Base-by-base conservation (phyloP, 2,888 invertebrate genomes). In the Ethmia dodecea region DNA sequence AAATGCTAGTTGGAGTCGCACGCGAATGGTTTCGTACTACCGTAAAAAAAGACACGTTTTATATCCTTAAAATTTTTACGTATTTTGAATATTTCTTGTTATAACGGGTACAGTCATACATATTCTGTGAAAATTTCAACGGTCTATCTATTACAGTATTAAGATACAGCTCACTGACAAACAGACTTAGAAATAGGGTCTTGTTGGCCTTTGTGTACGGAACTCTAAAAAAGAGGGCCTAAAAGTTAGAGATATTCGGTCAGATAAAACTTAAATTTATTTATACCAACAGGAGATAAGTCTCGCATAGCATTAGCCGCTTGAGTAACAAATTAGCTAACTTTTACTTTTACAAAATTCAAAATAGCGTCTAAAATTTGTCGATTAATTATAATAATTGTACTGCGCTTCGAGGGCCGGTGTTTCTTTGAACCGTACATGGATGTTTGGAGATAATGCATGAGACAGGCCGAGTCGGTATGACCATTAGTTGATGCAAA, bases 401-500 rank as follows among this genome's bases (percentile, higher is more conserved):
- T 13, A 27, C 27, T 2, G 12, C 20, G 20, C 12, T 20, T 5
- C 10, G n/a, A 13, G 10, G 12, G 28, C 16, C 15, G 28, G 15
- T 9, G 28, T 34, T n/a, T 35, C 24, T 30, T 9, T 11, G 2
- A 2, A 2, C 30, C 35, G 10, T 35, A 30, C 29, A 30, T 13
- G 30, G 35, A 10, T 8, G n/a, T 25, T 13, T 3, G 13, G 24
- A 30, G 30, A 35, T 35, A 25, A 20, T 34, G 20, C 11, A 10
- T n/a, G 5, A 29, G 25, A 8, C 9, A 11, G 5, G 10, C 10
- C 18, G 12, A 20, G 30, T 12, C 13, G 20, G 11, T 30, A 2
- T 30, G 8, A 25, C 35, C 35, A 30, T 25, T 35, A 26, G 15
- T 13, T 13, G 8, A 30, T 30, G 35, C 29, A 26, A 35, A 35